Conservation (phyloP, 1,140 invertebrate species). For the Stenopsyche tienmushanensis region DNA sequence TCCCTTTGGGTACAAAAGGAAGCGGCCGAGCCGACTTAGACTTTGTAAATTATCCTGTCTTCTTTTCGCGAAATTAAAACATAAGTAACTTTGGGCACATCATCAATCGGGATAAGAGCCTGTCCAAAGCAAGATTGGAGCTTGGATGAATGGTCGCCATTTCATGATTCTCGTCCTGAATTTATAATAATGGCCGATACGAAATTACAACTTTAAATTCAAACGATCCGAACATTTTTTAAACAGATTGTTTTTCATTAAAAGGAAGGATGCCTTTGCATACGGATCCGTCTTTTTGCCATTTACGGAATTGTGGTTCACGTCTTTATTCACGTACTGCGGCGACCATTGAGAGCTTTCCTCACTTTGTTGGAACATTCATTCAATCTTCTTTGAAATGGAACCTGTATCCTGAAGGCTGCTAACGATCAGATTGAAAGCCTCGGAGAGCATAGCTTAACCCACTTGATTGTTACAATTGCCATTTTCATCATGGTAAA, state of each 20-base stretch:
- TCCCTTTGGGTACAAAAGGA: too few species aligned
- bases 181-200: neutral
- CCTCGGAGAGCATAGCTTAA: neutral
- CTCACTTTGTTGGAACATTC: neutral
- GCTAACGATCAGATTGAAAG: conserved; percentile 21
- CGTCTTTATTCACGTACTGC: too few species aligned
- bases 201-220: neutral
- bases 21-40: too few species aligned
- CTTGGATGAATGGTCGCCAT: neutral
- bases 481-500: conserved; percentile 7
- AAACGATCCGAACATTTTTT: too few species aligned
- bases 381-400: conserved; percentile 2
- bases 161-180: neutral
- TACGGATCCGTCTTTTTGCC: too few species aligned
- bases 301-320: too few species aligned
- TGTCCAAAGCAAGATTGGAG: neutral
- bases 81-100: neutral
- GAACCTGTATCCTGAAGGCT: neutral
- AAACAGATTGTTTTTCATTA: too few species aligned
- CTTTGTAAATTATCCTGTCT: neutral
- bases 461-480: conserved; percentile 3
- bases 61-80: neutral
- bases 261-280: too few species aligned
- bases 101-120: neutral
- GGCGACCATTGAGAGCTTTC: too few species aligned